Evolutionary conservation across 2,113 vertebrate species (phyloP).

Genomic region (Sterna hirundo): DNA sequence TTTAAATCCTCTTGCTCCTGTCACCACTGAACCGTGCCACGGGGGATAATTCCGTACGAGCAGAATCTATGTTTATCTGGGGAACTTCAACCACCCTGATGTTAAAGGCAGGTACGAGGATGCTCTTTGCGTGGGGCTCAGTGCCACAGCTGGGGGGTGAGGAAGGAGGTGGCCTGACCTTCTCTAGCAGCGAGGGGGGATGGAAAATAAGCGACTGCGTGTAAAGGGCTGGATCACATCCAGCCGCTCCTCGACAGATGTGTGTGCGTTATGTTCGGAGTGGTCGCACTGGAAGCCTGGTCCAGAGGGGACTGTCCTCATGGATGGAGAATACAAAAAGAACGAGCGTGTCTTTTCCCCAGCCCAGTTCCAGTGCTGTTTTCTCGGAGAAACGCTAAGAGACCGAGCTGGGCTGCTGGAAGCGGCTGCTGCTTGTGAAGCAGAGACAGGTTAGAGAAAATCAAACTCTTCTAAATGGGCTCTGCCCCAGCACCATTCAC

Average conservation of each 20-base stretch:
- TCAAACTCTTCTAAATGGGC: background rate
- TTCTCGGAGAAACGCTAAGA: background rate
- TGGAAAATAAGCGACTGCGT: background rate
- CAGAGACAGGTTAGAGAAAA: background rate
- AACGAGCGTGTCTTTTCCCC: background rate
- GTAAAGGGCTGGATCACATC: background rate
- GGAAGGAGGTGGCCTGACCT: background rate
- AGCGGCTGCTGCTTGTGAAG: background rate
- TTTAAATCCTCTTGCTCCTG: background rate
- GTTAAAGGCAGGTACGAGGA: background rate
- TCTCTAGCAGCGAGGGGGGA: background rate
- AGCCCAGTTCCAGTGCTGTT: background rate
- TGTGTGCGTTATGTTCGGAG: background rate
- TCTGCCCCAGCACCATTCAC: background rate
- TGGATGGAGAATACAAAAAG: background rate
- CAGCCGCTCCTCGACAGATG: background rate
- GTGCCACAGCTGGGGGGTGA: background rate
- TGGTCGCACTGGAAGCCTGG: background rate
- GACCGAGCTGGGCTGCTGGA: background rate
- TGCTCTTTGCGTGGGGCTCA: background rate
- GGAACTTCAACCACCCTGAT: background rate
- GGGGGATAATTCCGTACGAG: background rate
- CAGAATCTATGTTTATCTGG: background rate
- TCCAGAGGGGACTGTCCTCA: background rate
- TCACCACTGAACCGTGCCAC: background rate